A percentile compares a stretch with the other conserved stretches of the same genome.
Conservation (phyloP, 2,797 vertebrate genomes). For the Notamacropus eugenii region DNA sequence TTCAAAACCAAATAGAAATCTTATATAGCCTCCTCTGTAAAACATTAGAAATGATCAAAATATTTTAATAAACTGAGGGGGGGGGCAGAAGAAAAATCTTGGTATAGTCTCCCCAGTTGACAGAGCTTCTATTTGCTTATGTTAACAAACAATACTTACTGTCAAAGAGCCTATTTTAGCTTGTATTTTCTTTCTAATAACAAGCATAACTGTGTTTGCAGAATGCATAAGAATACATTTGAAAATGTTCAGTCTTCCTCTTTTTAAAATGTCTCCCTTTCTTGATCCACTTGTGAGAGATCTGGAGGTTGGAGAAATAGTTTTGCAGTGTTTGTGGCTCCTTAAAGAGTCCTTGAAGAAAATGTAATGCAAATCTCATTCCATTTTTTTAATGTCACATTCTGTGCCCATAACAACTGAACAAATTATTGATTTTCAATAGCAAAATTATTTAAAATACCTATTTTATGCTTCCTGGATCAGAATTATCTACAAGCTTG, state of each 20-base stretch:
- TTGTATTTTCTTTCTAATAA: slow-evolving; percentile 14
- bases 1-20: slow-evolving; percentile 72
- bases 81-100: slow-evolving; percentile 70
- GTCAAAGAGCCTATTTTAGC: not conserved
- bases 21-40: slow-evolving; percentile 44
- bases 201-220: slow-evolving; percentile 62
- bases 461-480: slow-evolving; percentile 72
- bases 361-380: slow-evolving; percentile 77
- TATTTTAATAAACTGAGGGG: slow-evolving; percentile 49
- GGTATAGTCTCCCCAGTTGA: slow-evolving; percentile 67
- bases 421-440: slow-evolving; percentile 79
- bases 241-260: slow-evolving; percentile 66
- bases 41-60: slow-evolving; percentile 72
- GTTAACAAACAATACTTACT: slow-evolving; percentile 50
- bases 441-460: slow-evolving; percentile 76
- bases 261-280: not conserved
- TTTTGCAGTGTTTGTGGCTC: slow-evolving; percentile 51
- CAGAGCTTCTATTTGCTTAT: slow-evolving; percentile 63
- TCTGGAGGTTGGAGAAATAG: slow-evolving; percentile 22
- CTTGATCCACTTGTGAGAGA: slow-evolving; percentile 49
- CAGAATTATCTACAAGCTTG: slow-evolving; percentile 62
- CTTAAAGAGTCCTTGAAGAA: slow-evolving; percentile 74
- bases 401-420: slow-evolving; percentile 64
- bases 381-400: slow-evolving; percentile 60
- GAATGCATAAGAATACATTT: slow-evolving; percentile 22